Evolutionary conservation across 2,113 vertebrate genomes (phyloP), one percentile per base, ranked within the genome.

Genomic region (Poecilia latipinna): DNA sequence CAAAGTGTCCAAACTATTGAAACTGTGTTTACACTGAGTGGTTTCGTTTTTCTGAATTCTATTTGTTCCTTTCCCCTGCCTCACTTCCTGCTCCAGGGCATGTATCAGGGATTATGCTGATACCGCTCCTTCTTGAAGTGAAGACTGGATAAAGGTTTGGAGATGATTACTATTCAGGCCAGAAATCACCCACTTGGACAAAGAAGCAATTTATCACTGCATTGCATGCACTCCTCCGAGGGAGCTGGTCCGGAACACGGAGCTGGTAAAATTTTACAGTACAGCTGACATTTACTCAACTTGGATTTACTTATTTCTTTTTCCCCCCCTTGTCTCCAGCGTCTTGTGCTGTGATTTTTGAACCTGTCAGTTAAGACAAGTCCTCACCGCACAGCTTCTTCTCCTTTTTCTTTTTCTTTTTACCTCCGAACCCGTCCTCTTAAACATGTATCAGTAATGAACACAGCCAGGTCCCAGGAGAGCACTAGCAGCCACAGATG

Each of bases 191-290:
- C 67, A 69, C 19, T 62, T 72, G 75, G 82, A 86, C 48, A 78
- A 79, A 74, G 66, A 82, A 61, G n/a, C 65, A 75, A 87, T 89
- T 90, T 68, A 78, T 86, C 82, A 83, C 77, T 4, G 42, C 11
- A 6, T 10, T 44, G 62, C 72, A 77, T 76, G 33, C n/a, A 44
- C 2, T 79, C 75, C 81, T 81, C 77, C 54, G 66, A 80, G 75
- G 78, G 31, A 31, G 33, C 65, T 70, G 51, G 28, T 63, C 74
- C n/a, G 51, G 51, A 71, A 73, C 74, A 72, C 32, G 69, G 8
- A 33, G 13, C 11, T 29, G 29, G 5, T 63, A 12, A 35, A 35
- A 73, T 75, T 70, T 70, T 71, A 35, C 28, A 33, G 54, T 26
- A 28, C 33, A 28, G 26, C 2, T 39, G 54, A 6, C 48, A 51